A percentile compares a stretch with the other conserved stretches of the same genome.
These are phyloP conservation scores for Lasioglossum lativentre DNA, from an alignment of 2,888 invertebrate genomes.

Conservation along the genomic window DNA sequence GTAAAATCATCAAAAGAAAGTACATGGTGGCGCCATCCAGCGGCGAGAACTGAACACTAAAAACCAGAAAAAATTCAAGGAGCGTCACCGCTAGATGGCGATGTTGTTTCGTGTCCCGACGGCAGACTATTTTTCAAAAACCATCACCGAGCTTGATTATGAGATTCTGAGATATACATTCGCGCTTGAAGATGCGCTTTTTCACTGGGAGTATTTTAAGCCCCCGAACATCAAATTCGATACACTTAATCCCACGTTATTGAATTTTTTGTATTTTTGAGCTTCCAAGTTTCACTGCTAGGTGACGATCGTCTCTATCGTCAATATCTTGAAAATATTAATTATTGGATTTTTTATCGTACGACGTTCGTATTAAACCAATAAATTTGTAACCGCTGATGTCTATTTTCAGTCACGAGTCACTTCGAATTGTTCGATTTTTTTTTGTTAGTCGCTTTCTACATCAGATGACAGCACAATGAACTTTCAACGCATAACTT, in stretches of 20 bases:
- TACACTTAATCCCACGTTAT: not conserved
- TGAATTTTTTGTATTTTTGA: not conserved
- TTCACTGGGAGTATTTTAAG: not conserved
- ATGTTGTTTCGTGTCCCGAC: not conserved
- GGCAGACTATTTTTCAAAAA: not conserved
- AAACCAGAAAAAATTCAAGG: too few species aligned
- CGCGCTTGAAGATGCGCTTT: not conserved
- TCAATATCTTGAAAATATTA: not conserved
- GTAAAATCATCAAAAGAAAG: not conserved
- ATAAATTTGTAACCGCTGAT: not conserved
- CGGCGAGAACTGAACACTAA: too few species aligned
- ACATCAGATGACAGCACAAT: not conserved
- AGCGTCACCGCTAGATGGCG: not conserved
- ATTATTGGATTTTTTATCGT: not conserved
- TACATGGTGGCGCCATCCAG: too few species aligned
- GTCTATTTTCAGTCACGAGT: not conserved
- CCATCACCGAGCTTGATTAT: not conserved
- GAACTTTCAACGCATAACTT: not conserved
- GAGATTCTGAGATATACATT: not conserved
- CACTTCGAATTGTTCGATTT: not conserved
- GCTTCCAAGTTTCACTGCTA: too few species aligned
- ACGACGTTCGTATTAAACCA: not conserved
- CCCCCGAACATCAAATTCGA: not conserved
- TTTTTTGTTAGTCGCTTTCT: not conserved
- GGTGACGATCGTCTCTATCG: not conserved